Conservation (phyloP, 2,888 invertebrate genomes). For the Caenorhabditis parvicauda region DNA sequence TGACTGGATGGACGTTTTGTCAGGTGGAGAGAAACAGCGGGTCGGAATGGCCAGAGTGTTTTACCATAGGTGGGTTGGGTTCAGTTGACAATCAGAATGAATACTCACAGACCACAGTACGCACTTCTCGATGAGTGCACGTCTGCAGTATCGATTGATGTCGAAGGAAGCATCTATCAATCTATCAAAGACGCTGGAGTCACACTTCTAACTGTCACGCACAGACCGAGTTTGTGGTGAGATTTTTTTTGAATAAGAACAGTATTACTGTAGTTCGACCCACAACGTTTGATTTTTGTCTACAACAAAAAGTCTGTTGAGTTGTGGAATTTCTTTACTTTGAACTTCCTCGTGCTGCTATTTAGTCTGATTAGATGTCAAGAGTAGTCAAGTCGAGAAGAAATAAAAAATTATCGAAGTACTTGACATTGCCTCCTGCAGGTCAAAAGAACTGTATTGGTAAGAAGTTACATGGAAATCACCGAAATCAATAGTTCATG, state of each 20-base stretch:
- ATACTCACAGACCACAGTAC: constrained; percentile 77
- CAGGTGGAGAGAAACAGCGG: constrained; percentile 96
- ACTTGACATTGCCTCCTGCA: too few species aligned
- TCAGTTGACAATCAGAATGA: neutral
- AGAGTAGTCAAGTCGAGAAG: too few species aligned
- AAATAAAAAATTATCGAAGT: too few species aligned
- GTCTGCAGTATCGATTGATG: constrained; percentile 95
- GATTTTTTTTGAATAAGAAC: neutral
- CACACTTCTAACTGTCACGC: constrained; percentile 93
- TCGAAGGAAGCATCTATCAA: constrained; percentile 93
- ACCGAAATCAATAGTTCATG: too few species aligned
- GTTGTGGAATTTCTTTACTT: too few species aligned
- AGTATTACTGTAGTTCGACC: too few species aligned
- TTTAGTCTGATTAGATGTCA: too few species aligned
- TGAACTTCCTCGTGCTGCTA: too few species aligned
- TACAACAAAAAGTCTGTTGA: too few species aligned
- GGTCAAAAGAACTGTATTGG: too few species aligned
- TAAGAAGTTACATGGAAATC: too few species aligned
- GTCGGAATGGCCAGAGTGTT: constrained; percentile 75
- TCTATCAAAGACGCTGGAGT: constrained; percentile 72
- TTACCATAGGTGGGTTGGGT: constrained; percentile 62
- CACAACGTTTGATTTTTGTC: too few species aligned
- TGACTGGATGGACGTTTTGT: constrained; percentile 97
- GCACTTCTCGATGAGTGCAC: constrained; percentile 98
- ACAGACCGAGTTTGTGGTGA: constrained; percentile 77